Percentiles rank a stretch among this genome's conserved stretches.
phyloP scores from a whole-genome alignment of 2,888 invertebrate species.

The Pterobdella sp. region DNA sequence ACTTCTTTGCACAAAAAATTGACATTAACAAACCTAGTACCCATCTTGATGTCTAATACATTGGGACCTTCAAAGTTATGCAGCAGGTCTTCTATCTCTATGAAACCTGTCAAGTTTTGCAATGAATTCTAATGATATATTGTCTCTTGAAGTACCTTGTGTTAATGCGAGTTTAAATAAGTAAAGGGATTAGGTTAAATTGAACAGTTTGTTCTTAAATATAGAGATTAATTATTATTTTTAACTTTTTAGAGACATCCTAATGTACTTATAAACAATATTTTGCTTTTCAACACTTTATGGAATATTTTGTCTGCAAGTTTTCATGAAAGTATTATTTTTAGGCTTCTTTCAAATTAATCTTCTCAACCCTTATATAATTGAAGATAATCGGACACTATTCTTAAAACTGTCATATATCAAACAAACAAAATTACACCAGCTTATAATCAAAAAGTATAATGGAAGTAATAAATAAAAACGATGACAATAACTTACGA shows the following conservation, averaged over 20 bases:
- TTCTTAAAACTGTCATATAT: too few relatives aligned
- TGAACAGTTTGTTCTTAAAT: background rate
- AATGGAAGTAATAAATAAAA: background rate
- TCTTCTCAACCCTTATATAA: too few relatives aligned
- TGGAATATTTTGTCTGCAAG: too few relatives aligned
- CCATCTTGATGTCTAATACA: slow-evolving; percentile 96
- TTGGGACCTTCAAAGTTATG: slow-evolving; percentile 82
- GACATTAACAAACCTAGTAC: slow-evolving; percentile 60
- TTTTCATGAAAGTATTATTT: too few relatives aligned
- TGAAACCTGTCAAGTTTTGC: slow-evolving; percentile 58
- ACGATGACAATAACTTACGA: background rate
- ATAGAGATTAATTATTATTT: background rate
- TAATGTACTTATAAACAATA: background rate
- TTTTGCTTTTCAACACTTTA: too few relatives aligned
- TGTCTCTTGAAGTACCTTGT: background rate
- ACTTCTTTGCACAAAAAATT: too few relatives aligned
- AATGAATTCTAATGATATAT: background rate
- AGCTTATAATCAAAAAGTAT: too few relatives aligned
- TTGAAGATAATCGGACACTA: too few relatives aligned
- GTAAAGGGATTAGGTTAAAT: background rate
- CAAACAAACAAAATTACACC: too few relatives aligned
- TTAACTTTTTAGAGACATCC: too few relatives aligned
- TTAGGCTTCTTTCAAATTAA: too few relatives aligned
- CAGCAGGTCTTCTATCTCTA: slow-evolving; percentile 86
- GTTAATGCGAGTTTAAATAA: background rate